Base-by-base conservation (phyloP, 2,113 vertebrate species). In the Passer montanus region DNA sequence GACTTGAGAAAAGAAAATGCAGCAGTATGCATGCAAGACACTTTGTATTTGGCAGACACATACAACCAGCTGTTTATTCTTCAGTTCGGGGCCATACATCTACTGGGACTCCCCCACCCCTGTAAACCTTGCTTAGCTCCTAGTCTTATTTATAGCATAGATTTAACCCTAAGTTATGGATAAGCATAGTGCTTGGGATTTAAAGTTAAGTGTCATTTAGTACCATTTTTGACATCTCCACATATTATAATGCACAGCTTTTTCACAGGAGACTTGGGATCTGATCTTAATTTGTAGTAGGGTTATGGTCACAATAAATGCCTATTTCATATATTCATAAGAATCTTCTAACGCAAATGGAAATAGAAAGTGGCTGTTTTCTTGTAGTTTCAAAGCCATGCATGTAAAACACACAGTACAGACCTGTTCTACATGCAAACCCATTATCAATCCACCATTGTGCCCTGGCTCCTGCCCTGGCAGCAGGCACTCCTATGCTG, bases 221-320 rank as follows among this genome's bases (percentile, higher is more conserved):
- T 92, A 96, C 97, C 70, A 95, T 97, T 97, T 97, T 95, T 97
- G 93, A 97, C 96, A 95, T 97, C 89, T 97, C 95, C 84, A 89
- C 95, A 72, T 76, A 84, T 93, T 93, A 97, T 84, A 96, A 97
- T 96, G 89, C 96, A 88, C 86, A 95, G 44, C 73, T 96, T 97
- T 97, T 96, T 95, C 93, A 91, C 81, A 75, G 93, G 85, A 67
- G 69, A 94, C 59, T 83, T 73, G 17, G 69, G 72, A 89, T 95
- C 97, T 98, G 98, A 98, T 96, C 97, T 98, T 97, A 97, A 98
- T 98, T 98, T 98, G 96, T 84, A 96, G 95, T 89, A 92, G 68
- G 62, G 85, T 97, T 98, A 97, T 84, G 83, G 97, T 94, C 96
- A 97, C 91, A 97, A 92, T 97, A 97, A 98, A 97, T 43, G 96